Conservation (phyloP, 35 echinoderm and acorn worm genomes). For the Heliocidaris tuberculata region DNA sequence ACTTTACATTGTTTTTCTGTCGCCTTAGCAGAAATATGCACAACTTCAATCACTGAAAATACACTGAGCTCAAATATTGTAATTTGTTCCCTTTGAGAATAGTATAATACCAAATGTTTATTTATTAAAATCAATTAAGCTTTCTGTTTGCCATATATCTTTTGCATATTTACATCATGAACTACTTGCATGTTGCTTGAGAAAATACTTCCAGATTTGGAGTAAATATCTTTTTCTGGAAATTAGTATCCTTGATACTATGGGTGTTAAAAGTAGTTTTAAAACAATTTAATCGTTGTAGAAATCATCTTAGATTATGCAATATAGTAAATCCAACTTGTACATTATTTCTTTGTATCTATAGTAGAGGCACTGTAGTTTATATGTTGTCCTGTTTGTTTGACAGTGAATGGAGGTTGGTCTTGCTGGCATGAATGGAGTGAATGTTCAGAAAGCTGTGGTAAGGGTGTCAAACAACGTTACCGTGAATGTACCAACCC, state of each 20-base stretch:
- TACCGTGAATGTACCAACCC: constrained; percentile 70
- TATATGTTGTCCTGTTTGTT: neutral
- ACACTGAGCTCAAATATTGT: neutral
- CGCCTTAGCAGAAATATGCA: neutral
- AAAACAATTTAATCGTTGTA: neutral
- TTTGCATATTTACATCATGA: neutral
- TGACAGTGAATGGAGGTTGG: constrained; percentile 83
- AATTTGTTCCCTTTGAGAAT: neutral
- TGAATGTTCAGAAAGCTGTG: constrained; percentile 76
- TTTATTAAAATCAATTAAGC: neutral
- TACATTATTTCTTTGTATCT: too few species aligned
- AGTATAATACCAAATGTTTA: neutral
- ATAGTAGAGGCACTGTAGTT: too few species aligned
- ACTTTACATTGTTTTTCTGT: neutral
- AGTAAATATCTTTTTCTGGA: neutral
- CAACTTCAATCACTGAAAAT: neutral
- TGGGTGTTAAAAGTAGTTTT: neutral
- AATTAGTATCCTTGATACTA: neutral
- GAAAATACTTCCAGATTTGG: neutral
- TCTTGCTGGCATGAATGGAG: constrained; percentile 75
- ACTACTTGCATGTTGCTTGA: neutral
- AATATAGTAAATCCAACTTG: neutral
- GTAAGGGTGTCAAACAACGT: constrained; percentile 46
- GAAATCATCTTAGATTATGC: neutral
- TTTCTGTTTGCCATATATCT: neutral